Percentiles rank a stretch among this genome's conserved stretches.
Evolutionary conservation across 1,140 invertebrate genomes (phyloP).

Genomic region (Caenorhabditis briggsae): DNA sequence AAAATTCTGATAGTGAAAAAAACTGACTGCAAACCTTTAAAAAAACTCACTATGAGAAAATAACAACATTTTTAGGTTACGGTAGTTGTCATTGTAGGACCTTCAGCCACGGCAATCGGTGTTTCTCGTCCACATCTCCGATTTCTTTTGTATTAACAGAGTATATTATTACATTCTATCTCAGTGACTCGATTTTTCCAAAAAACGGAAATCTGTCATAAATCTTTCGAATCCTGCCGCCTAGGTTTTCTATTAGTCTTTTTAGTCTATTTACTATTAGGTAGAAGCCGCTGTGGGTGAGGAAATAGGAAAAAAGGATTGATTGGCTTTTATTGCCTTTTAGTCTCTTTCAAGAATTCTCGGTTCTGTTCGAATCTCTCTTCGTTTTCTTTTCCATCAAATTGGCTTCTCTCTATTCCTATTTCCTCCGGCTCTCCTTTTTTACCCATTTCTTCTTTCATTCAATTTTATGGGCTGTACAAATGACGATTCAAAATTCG

Average conservation of each 20-base stretch:
- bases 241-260: neutral
- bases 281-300: neutral
- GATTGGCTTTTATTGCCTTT: constrained; percentile 10
- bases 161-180: no score
- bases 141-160: no score
- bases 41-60: no score
- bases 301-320: neutral
- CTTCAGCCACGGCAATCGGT: no score
- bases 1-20: no score
- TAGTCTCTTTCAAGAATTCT: neutral
- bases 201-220: no score
- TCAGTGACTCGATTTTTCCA: no score
- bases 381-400: constrained; percentile 36
- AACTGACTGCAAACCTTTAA: no score
- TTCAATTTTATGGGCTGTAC: constrained; percentile 45
- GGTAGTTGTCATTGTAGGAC: no score
- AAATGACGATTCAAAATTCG: neutral
- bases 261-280: neutral
- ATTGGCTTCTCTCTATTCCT: constrained; percentile 8
- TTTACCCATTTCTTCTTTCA: constrained; percentile 37
- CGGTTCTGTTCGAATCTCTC: constrained; percentile 14
- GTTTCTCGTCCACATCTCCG: no score
- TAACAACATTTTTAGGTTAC: no score
- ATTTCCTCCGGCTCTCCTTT: neutral
- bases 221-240: neutral